Evolutionary conservation across 1,140 invertebrate species (phyloP), one percentile per base, ranked within the genome.

Genomic region (Aphaenogaster floridana): DNA sequence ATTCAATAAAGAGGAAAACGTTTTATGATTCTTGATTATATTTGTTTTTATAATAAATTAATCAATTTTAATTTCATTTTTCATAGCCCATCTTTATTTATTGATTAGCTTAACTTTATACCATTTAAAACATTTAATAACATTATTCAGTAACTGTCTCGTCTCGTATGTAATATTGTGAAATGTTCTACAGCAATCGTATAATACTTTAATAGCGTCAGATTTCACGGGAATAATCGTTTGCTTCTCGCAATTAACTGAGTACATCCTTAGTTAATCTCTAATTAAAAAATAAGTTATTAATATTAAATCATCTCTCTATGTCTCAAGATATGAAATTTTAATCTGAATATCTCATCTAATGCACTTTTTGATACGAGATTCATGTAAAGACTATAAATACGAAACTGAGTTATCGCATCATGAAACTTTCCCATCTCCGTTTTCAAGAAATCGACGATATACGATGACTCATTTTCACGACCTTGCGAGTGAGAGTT

Each of bases 401-500:
- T 66, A 64, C n/a, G 48, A 15, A 1, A 9, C 28, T 80, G n/a
- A 80, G 1, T 42, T 69, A 71, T 21, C 52, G 11, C 28, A 39
- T 83, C 39, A 45, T 45, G n/a, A 69, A 80, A 69, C 28, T 83
- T 61, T 17, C 68, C 68, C 68, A 59, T 48, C 6, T 36, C 36
- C 48, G 15, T 71, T 74, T 59, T 61, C 52, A 28, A 83, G 80
- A 83, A 83, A 83, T 59, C 42, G 13, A 59, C 79, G 39, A 72
- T 45, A 45, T 45, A 28, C 15, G n/a, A 54, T 83, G 80, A 83
- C 28, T 83, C 80, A 83, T 36, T 74, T 59, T 15, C 11, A 68
- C 11, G 68, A 52, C 68, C 79, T 83, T 83, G 79, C 39, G 8
- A 83, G 79, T 59, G 54, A 83, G 69, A 59, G 68, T 83, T 83